phyloP scores from a whole-genome alignment of 2,113 vertebrate genomes.

The Onychostoma macrolepis region DNA sequence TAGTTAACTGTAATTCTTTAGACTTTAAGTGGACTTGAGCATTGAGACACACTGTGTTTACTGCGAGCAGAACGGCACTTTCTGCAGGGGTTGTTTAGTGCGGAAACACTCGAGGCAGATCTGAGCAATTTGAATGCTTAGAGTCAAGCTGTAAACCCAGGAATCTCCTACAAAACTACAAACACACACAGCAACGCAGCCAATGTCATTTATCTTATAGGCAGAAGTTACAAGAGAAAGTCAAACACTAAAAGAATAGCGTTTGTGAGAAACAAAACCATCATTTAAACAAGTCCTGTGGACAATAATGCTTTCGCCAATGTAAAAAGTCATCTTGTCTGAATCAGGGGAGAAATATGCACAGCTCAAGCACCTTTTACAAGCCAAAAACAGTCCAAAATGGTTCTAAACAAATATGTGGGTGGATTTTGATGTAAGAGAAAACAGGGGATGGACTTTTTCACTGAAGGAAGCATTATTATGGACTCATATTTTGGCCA shows the following conservation, averaged over 20 bases:
- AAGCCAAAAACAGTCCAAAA: neutral
- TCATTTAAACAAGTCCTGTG: neutral
- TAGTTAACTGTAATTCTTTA: neutral
- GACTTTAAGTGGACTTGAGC: neutral
- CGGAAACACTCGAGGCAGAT: conserved; percentile 19
- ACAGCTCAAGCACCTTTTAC: neutral
- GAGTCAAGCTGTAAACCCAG: conserved; percentile 33
- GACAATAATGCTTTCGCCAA: neutral
- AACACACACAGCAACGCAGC: conserved; percentile 6
- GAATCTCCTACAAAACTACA: conserved; percentile 33
- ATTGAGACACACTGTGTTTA: neutral
- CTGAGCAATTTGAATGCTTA: conserved; percentile 38
- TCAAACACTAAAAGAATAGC: neutral
- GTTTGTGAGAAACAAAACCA: no score
- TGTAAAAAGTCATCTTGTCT: neutral
- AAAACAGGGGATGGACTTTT: no score
- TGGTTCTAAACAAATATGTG: neutral
- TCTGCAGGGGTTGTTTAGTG: neutral
- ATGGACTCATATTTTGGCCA: no score
- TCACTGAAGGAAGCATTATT: no score
- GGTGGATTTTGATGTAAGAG: neutral
- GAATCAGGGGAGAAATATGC: neutral
- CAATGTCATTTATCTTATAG: neutral
- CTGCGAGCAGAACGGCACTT: neutral
- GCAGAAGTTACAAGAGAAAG: neutral